These are phyloP conservation scores for Drosophila sordidula DNA, from an alignment of 2,888 invertebrate species.

Conservation along the genomic window DNA sequence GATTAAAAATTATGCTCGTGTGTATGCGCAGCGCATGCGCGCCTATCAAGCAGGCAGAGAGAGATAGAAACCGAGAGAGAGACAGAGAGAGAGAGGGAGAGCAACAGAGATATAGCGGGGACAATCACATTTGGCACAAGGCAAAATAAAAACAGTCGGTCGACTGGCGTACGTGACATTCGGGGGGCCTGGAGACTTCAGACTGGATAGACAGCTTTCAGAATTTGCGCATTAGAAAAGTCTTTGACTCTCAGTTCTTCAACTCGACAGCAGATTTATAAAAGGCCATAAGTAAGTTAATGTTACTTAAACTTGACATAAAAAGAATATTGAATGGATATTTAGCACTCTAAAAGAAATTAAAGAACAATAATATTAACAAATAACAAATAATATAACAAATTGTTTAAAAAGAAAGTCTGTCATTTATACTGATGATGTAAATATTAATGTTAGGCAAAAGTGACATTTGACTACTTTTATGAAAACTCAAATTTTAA, in stretches of 20 bases:
- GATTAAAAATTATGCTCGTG: constrained; percentile 59
- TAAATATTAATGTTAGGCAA: neutral
- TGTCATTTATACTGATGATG: neutral
- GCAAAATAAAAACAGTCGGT: constrained; percentile 20
- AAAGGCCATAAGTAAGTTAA: constrained; percentile 3
- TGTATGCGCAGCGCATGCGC: constrained; percentile 59
- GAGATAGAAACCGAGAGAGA: neutral
- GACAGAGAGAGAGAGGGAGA: constrained; percentile 14
- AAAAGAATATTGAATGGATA: neutral
- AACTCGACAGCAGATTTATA: constrained; percentile 3
- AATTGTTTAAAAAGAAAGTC: neutral
- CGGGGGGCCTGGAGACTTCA: constrained; percentile 15
- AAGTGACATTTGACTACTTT: neutral
- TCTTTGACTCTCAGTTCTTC: constrained; percentile 22
- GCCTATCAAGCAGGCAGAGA: constrained; percentile 34
- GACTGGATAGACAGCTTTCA: constrained; percentile 37
- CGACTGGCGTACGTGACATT: constrained; percentile 53
- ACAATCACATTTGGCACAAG: constrained; percentile 46
- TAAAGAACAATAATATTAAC: neutral
- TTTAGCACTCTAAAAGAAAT: neutral
- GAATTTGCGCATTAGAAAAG: constrained; percentile 71
- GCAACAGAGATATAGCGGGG: constrained; percentile 5
- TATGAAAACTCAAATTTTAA: too few relatives aligned
- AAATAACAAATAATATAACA: neutral
- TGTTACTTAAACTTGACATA: neutral